These are phyloP conservation scores for Rhadinocentrus ornatus DNA, from an alignment of 2,797 vertebrate genomes.

Conservation along the genomic window DNA sequence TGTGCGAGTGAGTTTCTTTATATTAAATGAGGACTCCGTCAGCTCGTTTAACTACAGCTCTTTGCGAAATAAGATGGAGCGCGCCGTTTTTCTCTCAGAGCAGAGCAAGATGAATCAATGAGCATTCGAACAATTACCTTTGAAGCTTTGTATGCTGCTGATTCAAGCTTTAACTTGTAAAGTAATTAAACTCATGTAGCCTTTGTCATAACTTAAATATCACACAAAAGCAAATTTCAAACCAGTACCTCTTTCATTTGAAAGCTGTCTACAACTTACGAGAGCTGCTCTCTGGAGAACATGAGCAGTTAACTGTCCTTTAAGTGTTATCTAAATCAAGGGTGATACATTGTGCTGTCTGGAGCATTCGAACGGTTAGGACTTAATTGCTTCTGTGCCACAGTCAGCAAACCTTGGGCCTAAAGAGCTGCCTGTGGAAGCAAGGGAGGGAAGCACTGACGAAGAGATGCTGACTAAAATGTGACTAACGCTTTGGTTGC, in stretches of 20 bases:
- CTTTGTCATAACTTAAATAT: constrained; percentile 10
- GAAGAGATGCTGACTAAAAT: not conserved
- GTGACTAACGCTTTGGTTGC: not conserved
- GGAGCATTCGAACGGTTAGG: constrained; percentile 42
- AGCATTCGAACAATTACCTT: constrained; percentile 27
- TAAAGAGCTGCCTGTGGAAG: constrained; percentile 37
- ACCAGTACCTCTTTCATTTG: constrained; percentile 38
- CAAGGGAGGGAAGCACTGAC: constrained; percentile 17
- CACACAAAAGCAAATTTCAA: constrained; percentile 30
- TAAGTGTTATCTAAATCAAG: constrained; percentile 37
- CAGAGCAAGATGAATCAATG: constrained; percentile 14
- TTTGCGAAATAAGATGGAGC: constrained; percentile 19
- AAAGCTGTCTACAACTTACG: constrained; percentile 37
- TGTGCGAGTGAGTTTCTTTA: constrained; percentile 27
- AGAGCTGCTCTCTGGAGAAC: constrained; percentile 35
- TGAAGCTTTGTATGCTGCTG: constrained; percentile 19
- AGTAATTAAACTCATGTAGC: constrained; percentile 17
- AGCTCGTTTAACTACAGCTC: constrained; percentile 28
- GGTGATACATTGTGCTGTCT: constrained; percentile 42
- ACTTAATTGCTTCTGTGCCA: constrained; percentile 55
- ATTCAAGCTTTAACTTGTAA: constrained; percentile 27
- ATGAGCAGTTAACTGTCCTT: constrained; percentile 43
- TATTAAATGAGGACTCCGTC: constrained; percentile 36
- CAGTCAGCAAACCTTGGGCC: constrained; percentile 30
- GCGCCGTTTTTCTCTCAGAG: not conserved